Conservation (phyloP, 2,888 invertebrate genomes). For the Oligia fasciuncula region DNA sequence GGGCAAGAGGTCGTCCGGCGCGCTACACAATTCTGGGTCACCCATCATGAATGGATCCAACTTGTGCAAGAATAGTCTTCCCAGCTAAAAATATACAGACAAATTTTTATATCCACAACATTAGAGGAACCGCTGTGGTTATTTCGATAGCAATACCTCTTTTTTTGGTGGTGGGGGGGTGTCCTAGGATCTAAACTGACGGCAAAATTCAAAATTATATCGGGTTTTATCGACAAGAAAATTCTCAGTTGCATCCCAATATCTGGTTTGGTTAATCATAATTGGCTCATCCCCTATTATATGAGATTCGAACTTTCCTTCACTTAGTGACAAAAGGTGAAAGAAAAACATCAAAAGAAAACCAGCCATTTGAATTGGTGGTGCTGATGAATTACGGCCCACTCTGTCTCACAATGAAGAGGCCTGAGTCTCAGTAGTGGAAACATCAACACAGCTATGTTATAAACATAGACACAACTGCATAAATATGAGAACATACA, state of each 20-base stretch:
- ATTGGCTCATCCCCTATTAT: neutral
- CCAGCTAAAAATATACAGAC: constrained; percentile 73
- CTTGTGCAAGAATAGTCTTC: constrained; percentile 76
- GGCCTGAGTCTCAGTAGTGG: neutral
- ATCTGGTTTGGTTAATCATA: neutral
- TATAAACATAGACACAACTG: neutral
- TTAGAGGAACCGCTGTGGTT: neutral
- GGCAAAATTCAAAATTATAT: neutral
- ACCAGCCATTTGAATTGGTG: neutral
- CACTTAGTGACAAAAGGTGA: neutral
- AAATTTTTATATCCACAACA: neutral
- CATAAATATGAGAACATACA: neutral
- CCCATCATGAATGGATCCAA: constrained; percentile 81
- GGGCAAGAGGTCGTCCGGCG: constrained; percentile 66
- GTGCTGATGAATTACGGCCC: neutral
- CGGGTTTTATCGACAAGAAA: neutral
- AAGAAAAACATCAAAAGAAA: neutral
- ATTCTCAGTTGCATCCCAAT: neutral
- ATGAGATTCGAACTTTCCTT: neutral
- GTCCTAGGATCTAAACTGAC: no score
- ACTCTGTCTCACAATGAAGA: neutral
- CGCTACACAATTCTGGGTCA: constrained; percentile 40
- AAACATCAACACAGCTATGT: neutral
- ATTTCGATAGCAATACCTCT: neutral
- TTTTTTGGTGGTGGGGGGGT: neutral